Base-by-base conservation (phyloP, 2,888 invertebrate genomes). In the Lasioglossum leucozonium region DNA sequence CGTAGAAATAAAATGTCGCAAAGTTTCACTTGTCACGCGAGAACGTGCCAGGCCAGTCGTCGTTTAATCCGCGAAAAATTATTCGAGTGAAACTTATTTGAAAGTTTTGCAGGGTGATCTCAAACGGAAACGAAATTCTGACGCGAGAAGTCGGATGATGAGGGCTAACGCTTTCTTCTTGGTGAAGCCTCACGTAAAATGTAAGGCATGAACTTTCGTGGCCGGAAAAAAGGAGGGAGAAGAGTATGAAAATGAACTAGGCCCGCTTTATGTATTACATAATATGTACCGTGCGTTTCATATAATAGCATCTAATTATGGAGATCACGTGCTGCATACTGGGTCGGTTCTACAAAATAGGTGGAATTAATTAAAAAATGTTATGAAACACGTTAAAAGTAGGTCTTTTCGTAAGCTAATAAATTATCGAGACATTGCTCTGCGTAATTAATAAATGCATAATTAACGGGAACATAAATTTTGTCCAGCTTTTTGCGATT, bases 51-150 rank as follows among this genome's bases (percentile, higher is more conserved):
- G 4, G 30, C 16, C 30, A n/a, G 65, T 34, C 26, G 58, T 26
- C 58, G 4, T 30, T 30, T 62, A 62, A 62, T 62, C 62, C 13
- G 16, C 26, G 30, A 62, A 62, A 62, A 62, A 62, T 62, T 62
- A 62, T 62, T 62, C 62, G 16, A 26, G n/a, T 26, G 62, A 62
- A 26, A 62, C 62, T 62, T 62, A 62, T 62, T 30, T 6, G 30
- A 37, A 67, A 67, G 30, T 67, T 62, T 30, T 16, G n/a, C 26
- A 58, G 75, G 62, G 62, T 62, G 62, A 30, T 62, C 62, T 62
- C 26, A 30, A 81, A 34, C 71, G 51, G 74, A 72, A 76, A 76
- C 76, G 62, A 62, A 62, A 16, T 62, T 62, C 62, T 62, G 30
- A 62, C 62, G 62, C 62, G 26, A 2, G 26, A 30, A 30, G 62